phyloP scores from a whole-genome alignment of 2,888 invertebrate species.

The Diploptera punctata region DNA sequence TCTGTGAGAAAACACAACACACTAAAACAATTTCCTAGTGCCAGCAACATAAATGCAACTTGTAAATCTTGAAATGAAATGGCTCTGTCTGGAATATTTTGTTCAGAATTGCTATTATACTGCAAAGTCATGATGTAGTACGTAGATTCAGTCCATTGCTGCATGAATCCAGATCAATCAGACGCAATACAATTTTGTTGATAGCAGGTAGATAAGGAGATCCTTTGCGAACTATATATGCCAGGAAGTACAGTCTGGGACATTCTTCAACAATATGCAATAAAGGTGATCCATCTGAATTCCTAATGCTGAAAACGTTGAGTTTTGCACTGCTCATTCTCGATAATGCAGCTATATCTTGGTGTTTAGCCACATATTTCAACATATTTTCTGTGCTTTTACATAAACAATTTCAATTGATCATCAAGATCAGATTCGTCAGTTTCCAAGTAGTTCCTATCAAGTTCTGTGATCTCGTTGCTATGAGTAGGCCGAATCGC shows the following conservation, averaged over 20 bases:
- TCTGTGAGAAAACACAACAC: too few relatives aligned
- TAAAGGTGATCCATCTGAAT: conserved; percentile 49
- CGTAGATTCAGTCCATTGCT: conserved; percentile 22
- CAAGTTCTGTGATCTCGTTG: conserved; percentile 50
- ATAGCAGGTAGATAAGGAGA: conserved; percentile 55
- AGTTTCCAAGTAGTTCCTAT: conserved; percentile 1
- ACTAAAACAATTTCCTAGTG: too few relatives aligned
- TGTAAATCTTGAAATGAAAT: too few relatives aligned
- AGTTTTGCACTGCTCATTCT: conserved; percentile 5
- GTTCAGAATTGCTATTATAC: too few relatives aligned
- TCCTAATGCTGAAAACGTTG: background rate
- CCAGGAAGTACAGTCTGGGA: conserved; percentile 54
- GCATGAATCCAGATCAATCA: conserved; percentile 27
- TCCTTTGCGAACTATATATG: conserved; percentile 56
- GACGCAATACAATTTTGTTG: conserved; percentile 45
- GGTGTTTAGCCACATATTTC: background rate
- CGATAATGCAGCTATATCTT: conserved; percentile 23
- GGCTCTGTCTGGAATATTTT: too few relatives aligned
- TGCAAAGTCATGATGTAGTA: background rate
- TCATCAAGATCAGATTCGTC: background rate
- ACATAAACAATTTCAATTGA: background rate
- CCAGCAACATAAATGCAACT: too few relatives aligned
- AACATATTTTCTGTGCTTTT: background rate
- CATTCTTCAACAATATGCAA: conserved; percentile 58
- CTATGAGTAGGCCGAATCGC: conserved; percentile 53